Percentiles rank a stretch among this genome's conserved stretches.
These are phyloP conservation scores for Neocrepidodera transversa DNA, from an alignment of 2,888 invertebrate species.

Conservation along the genomic window DNA sequence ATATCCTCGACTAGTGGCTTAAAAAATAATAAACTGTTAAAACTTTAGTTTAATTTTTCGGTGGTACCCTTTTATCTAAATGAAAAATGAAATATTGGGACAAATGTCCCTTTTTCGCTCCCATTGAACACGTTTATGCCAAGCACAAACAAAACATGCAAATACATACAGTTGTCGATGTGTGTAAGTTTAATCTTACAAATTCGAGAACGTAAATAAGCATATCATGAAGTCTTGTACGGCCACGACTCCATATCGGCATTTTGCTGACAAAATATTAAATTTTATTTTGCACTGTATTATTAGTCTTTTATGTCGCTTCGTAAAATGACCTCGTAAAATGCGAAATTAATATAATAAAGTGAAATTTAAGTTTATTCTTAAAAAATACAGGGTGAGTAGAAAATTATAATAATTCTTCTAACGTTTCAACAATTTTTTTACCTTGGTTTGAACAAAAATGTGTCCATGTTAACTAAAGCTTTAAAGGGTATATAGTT, in stretches of 20 bases:
- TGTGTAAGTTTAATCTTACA: constrained; percentile 5
- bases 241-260: no score
- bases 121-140: background rate
- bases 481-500: no score
- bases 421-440: no score
- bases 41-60: no score
- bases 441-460: no score
- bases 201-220: constrained; percentile 16
- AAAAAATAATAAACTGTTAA: no score
- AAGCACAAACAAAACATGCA: background rate
- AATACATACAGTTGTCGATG: background rate
- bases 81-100: no score
- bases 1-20: no score
- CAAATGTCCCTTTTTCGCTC: no score
- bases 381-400: background rate
- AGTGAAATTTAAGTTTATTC: background rate
- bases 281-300: constrained; percentile 1
- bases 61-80: no score
- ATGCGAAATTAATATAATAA: background rate
- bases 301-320: constrained; percentile 1
- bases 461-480: no score
- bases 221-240: constrained; percentile 8
- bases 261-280: constrained; percentile 26
- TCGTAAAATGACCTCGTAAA: constrained; percentile 1
- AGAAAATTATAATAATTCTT: no score